Evolutionary conservation across 2,888 invertebrate species (phyloP).

Genomic region (Ormyrus labotus): DNA sequence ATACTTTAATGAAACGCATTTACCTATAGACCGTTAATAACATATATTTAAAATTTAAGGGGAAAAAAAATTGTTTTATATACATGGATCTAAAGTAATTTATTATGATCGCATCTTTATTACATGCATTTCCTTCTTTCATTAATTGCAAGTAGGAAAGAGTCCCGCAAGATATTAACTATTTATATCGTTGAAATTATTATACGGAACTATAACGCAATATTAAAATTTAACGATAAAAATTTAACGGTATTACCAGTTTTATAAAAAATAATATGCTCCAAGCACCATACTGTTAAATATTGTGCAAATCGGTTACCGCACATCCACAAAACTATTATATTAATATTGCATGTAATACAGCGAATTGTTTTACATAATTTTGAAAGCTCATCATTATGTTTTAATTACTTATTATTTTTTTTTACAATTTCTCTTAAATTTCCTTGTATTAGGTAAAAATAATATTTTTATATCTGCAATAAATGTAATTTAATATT

Average conservation of each 20-base stretch:
- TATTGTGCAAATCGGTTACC: conserved; percentile 35
- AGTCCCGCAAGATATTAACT: not conserved
- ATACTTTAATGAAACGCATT: too few relatives aligned
- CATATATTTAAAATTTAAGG: too few relatives aligned
- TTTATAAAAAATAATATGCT: not conserved
- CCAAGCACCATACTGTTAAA: conserved; percentile 31
- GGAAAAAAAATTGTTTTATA: too few relatives aligned
- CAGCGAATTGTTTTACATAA: conserved; percentile 17
- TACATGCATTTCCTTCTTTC: conserved; percentile 2
- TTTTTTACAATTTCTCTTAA: not conserved
- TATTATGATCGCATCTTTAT: too few relatives aligned
- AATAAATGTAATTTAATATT: too few relatives aligned
- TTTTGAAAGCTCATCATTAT: not conserved
- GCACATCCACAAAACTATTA: not conserved
- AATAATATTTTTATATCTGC: not conserved
- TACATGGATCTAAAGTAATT: too few relatives aligned
- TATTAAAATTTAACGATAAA: conserved; percentile 21
- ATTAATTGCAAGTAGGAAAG: not conserved
- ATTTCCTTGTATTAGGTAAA: not conserved
- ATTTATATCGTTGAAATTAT: conserved; percentile 23
- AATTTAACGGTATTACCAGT: conserved; percentile 21
- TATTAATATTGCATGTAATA: conserved; percentile 9
- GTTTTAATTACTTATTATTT: not conserved
- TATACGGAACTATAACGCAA: conserved; percentile 17
- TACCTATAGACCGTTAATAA: too few relatives aligned